These are phyloP conservation scores for Brenthis hecate DNA, from an alignment of 2,888 invertebrate species.

Conservation along the genomic window DNA sequence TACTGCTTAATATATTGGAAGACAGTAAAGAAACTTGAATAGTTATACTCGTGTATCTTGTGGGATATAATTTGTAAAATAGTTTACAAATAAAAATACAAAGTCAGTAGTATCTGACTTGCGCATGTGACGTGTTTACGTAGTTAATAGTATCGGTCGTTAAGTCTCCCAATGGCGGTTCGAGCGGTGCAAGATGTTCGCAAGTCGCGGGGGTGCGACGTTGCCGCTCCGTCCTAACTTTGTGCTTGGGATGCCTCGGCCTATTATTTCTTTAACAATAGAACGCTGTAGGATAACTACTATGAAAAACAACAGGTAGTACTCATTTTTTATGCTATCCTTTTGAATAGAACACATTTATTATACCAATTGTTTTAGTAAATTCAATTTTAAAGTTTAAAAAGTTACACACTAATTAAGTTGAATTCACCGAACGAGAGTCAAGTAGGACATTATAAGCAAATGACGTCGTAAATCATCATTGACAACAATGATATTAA, in stretches of 20 bases:
- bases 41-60: slow-evolving; percentile 9
- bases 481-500: slow-evolving; percentile 1
- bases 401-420: background rate
- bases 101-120: slow-evolving; percentile 1
- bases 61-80: background rate
- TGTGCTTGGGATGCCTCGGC: slow-evolving; percentile 20
- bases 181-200: slow-evolving; percentile 37
- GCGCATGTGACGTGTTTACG: too few species aligned
- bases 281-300: slow-evolving; percentile 10
- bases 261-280: slow-evolving; percentile 27
- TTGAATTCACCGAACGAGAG: background rate
- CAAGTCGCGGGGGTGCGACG: slow-evolving; percentile 44
- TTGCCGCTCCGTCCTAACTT: slow-evolving; percentile 49
- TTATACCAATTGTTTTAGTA: slow-evolving; percentile 10
- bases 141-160: background rate
- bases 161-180: background rate
- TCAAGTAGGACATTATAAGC: background rate
- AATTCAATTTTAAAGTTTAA: background rate
- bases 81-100: background rate
- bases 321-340: slow-evolving; percentile 10
- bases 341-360: slow-evolving; percentile 14
- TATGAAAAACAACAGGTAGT: slow-evolving; percentile 25
- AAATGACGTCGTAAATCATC: slow-evolving; percentile 1
- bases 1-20: slow-evolving; percentile 72
- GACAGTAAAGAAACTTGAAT: slow-evolving; percentile 64